Percentiles rank a stretch among this genome's conserved stretches.
Conservation (phyloP, 92 coral and sea anemone species). For the Palythoa heliodiscus region DNA sequence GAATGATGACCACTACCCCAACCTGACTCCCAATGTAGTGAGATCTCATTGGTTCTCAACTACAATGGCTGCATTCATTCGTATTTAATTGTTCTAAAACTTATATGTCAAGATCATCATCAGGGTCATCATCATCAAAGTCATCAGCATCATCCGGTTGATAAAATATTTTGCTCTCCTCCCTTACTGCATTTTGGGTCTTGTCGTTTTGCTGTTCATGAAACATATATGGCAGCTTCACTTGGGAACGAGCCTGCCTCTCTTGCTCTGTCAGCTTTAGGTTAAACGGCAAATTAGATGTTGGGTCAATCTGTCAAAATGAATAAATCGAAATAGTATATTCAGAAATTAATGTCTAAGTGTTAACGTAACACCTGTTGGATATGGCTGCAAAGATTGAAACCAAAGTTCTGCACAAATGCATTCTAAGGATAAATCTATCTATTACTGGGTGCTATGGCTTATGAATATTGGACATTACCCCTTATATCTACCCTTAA, state of each 20-base stretch:
- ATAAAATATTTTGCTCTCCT: constrained; percentile 86
- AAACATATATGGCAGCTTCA: constrained; percentile 83
- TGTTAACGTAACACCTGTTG: too few species aligned
- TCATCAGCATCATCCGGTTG: constrained; percentile 98
- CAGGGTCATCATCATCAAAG: constrained; percentile 99
- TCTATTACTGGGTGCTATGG: too few species aligned
- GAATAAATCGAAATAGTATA: background rate
- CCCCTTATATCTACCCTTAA: too few species aligned
- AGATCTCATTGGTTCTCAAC: background rate
- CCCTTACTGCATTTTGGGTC: constrained; percentile 40
- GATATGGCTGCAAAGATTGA: too few species aligned
- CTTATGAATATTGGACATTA: too few species aligned
- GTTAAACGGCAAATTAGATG: constrained; percentile 84
- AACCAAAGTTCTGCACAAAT: too few species aligned
- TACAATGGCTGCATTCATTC: background rate
- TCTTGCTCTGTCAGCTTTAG: constrained; percentile 81
- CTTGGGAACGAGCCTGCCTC: constrained; percentile 78
- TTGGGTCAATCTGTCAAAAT: constrained; percentile 77
- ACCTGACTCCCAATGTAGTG: too few species aligned
- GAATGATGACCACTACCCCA: too few species aligned
- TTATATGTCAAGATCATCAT: constrained; percentile 88
- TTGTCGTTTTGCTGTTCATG: constrained; percentile 58
- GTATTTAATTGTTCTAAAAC: too few species aligned
- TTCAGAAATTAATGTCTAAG: background rate
- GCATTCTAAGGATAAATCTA: too few species aligned